A percentile compares a stretch with the other conserved stretches of the same genome.
Conservation (phyloP, 2,888 invertebrate species). For the Adelognathus sp. region DNA sequence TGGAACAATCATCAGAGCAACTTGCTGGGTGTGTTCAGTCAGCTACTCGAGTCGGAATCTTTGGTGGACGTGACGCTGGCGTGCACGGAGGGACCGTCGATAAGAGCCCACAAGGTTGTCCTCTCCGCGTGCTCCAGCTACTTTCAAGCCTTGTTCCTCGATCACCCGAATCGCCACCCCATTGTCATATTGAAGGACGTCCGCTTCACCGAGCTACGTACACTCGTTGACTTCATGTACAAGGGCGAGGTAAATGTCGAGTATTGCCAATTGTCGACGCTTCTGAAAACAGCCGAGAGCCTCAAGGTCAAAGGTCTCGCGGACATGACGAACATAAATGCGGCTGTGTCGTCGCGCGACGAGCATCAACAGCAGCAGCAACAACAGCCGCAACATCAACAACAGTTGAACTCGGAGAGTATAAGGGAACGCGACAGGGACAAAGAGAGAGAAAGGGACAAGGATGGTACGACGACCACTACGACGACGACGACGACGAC, state of each 20-base stretch:
- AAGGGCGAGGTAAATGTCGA: slow-evolving; percentile 97
- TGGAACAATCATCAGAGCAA: slow-evolving; percentile 99
- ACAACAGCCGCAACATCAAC: slow-evolving; percentile 51
- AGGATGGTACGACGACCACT: slow-evolving; percentile 57
- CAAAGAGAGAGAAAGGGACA: slow-evolving; percentile 66
- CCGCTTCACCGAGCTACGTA: slow-evolving; percentile 93
- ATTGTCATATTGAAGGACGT: slow-evolving; percentile 98
- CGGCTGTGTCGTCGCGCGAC: slow-evolving; percentile 82
- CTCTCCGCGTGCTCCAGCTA: slow-evolving; percentile 97
- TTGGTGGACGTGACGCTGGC: slow-evolving; percentile 98
- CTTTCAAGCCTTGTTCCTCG: slow-evolving; percentile 96
- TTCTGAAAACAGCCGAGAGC: slow-evolving; percentile 95
- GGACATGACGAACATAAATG: slow-evolving; percentile 94
- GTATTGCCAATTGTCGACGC: slow-evolving; percentile 94
- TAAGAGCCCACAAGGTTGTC: slow-evolving; percentile 97
- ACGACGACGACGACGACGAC: slow-evolving; percentile 66
- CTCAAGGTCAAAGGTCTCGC: slow-evolving; percentile 96
- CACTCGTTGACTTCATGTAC: slow-evolving; percentile 98
- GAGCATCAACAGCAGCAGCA: slow-evolving; percentile 82
- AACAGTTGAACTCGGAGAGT: slow-evolving; percentile 58
- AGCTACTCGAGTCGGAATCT: slow-evolving; percentile 97
- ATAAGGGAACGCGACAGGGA: slow-evolving; percentile 65
- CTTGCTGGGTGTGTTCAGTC: slow-evolving; percentile 98
- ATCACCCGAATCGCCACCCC: slow-evolving; percentile 95
- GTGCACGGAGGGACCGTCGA: slow-evolving; percentile 97